A percentile compares a stretch with the other conserved stretches of the same genome.
Evolutionary conservation across 1,140 invertebrate species (phyloP).

Genomic region (Magallana ariakensis): DNA sequence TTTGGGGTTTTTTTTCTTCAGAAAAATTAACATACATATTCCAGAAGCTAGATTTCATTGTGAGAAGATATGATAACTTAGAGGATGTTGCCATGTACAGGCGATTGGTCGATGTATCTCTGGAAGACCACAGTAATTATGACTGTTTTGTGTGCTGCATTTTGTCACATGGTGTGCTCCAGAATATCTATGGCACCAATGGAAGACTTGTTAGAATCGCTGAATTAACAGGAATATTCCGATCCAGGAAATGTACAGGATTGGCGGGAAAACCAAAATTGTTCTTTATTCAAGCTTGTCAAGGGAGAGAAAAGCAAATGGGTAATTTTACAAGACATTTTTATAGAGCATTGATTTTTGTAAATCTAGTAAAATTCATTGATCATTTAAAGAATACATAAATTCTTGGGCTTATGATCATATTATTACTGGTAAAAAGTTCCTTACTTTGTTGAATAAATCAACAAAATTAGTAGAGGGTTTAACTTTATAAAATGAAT

Average conservation of each 20-base stretch:
- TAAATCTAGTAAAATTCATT: no score
- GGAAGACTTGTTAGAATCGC: conserved; percentile 63
- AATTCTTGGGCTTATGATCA: no score
- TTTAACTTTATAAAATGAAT: no score
- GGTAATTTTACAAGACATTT: conserved; percentile 51
- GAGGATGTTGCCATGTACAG: conserved; percentile 56
- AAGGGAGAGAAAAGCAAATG: conserved; percentile 73
- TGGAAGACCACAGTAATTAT: conserved; percentile 60
- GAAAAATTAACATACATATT: conserved; percentile 65
- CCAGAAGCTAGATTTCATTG: conserved; percentile 61
- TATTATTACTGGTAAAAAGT: no score
- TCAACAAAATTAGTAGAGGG: no score
- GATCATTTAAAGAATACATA: no score
- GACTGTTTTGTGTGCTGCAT: conserved; percentile 74
- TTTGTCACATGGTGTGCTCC: conserved; percentile 74
- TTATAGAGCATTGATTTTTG: no score
- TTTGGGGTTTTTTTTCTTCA: conserved; percentile 55
- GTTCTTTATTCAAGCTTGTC: conserved; percentile 79
- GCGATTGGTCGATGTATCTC: conserved; percentile 41
- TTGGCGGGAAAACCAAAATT: conserved; percentile 78
- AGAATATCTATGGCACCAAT: conserved; percentile 72
- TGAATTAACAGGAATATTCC: conserved; percentile 71
- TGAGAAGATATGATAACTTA: conserved; percentile 48
- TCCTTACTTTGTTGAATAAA: no score
- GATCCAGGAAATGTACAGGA: conserved; percentile 66